phyloP scores from a whole-genome alignment of 2,113 vertebrate species.

The Cephalophus harveyi region DNA sequence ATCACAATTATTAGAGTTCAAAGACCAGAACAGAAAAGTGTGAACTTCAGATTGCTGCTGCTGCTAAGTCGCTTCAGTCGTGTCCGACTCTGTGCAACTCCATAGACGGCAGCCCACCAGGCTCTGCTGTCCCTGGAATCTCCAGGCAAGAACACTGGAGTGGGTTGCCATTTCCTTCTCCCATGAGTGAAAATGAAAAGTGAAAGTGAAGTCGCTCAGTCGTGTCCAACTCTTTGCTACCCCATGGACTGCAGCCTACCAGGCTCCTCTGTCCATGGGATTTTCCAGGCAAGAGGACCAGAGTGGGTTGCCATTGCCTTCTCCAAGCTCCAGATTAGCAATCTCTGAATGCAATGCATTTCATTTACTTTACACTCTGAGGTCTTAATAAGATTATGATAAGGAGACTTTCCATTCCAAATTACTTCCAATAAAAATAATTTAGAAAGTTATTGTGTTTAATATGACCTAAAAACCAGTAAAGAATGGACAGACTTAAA shows the following conservation, averaged over 20 bases:
- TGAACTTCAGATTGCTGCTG: neutral
- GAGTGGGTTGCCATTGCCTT: no score
- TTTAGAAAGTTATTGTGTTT: neutral
- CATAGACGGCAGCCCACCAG: no score
- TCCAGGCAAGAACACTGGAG: no score
- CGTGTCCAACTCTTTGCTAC: rapidly evolving
- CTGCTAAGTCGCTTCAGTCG: no score
- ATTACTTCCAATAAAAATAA: neutral
- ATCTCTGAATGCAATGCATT: neutral
- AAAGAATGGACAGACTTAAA: neutral
- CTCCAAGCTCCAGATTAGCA: neutral
- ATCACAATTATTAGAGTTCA: neutral
- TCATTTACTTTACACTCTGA: neutral
- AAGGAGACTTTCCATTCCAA: neutral
- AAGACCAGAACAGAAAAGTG: neutral
- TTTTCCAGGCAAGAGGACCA: no score
- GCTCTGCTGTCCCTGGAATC: no score
- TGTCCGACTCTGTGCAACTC: no score
- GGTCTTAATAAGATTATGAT: neutral
- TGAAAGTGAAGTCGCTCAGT: no score
- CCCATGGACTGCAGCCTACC: no score
- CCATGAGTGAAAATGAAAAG: no score
- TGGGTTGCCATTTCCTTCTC: no score
- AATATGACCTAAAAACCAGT: neutral
- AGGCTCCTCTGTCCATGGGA: no score